Conservation (phyloP, 2,888 invertebrate species). For the Erebia ligea region DNA sequence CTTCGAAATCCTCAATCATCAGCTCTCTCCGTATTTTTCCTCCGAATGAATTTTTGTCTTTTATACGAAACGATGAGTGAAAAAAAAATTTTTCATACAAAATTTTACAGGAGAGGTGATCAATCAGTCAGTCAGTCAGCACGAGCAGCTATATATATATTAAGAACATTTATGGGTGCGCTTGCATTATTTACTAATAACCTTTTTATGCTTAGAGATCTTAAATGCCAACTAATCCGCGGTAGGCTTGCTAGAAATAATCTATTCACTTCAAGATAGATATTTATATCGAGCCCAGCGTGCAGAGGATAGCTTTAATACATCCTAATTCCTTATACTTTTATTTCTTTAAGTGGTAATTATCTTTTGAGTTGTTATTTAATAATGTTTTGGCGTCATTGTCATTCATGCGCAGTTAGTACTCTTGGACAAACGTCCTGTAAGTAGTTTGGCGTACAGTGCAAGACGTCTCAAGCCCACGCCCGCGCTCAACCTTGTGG, state of each 20-base stretch:
- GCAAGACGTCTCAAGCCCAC: conserved; percentile 61
- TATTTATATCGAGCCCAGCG: background rate
- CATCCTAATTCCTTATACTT: background rate
- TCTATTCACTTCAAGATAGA: background rate
- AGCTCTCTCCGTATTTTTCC: too few species aligned
- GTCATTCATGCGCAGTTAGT: conserved; percentile 30
- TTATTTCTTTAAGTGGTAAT: background rate
- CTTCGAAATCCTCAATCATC: too few species aligned
- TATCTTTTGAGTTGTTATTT: background rate
- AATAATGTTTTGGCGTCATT: conserved; percentile 6
- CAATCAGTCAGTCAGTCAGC: too few species aligned
- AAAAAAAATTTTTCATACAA: too few species aligned
- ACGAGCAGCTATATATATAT: too few species aligned
- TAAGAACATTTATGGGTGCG: conserved; percentile 36
- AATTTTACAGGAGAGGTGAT: too few species aligned
- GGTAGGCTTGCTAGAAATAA: background rate
- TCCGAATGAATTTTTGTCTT: too few species aligned
- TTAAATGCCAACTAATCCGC: background rate
- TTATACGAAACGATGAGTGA: too few species aligned
- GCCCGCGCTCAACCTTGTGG: conserved; percentile 67
- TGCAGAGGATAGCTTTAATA: too few species aligned
- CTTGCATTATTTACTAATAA: conserved; percentile 26
- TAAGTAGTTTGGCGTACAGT: conserved; percentile 60
- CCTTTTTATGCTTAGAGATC: conserved; percentile 12
- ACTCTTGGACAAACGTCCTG: conserved; percentile 34